Evolutionary conservation across 2,797 vertebrate species (phyloP), one percentile per base, ranked within the genome.

Genomic region (Alauda arvensis): DNA sequence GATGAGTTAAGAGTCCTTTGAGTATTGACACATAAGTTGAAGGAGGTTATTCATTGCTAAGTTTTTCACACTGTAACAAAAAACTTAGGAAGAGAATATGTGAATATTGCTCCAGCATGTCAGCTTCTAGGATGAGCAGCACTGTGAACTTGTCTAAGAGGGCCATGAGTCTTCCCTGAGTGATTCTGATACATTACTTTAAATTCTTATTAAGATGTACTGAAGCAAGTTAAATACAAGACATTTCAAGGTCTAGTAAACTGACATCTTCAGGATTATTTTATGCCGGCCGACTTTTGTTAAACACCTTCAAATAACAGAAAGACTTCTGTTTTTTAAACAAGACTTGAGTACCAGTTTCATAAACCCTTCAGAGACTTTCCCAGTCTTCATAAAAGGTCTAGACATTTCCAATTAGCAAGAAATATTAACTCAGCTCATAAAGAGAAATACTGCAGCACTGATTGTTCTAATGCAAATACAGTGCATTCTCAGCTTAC

Each of bases 1-100:
- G 94, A 95, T 94, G 90, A 94, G 93, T 92, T 91, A 93, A 77
- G 70, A 92, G 80, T 90, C 94, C 89, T 93, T 88, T 85, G 94
- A 90, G 89, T 70, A 93, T 90, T 95, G 89, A 93, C 88, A 94
- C 72, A 45, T 87, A 89, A 92, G 80, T 57, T 85, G 72, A 94
- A 92, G 69, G 72, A 95, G 75, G 74, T 85, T 93, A 90, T 90
- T 90, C 89, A 20, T 43, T 72, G 67, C 60, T 56, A 88, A 80
- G 18, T 70, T 94, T 83, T 90, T 91, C 67, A 83, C 61, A 81
- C 8, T 33, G 53, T 57, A 85, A 72, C 6, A 8, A 83, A 89
- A 93, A 85, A 40, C n/a, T 66, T 60, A 6, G 28, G 40, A 84
- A 81, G 49, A 33, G 78, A 87, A 67, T 46, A 52, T 0, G 0